Evolutionary conservation across 1,140 invertebrate species (phyloP).

Genomic region (Heliothis subflexa): DNA sequence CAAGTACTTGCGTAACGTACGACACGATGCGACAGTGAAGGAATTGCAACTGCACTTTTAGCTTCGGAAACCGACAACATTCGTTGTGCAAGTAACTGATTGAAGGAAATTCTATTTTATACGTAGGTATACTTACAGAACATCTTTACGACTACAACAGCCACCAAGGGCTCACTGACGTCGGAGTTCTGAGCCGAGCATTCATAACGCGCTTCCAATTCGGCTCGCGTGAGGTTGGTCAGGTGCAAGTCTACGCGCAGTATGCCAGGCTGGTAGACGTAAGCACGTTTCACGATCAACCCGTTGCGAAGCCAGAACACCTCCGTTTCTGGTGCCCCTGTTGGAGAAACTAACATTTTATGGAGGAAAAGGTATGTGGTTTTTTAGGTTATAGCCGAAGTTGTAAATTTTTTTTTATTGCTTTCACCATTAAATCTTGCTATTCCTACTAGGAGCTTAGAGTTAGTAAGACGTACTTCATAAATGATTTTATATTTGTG

Average conservation of each 20-base stretch:
- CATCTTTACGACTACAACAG: slow-evolving; percentile 75
- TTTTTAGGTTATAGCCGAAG: too few relatives aligned
- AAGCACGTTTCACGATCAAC: slow-evolving; percentile 60
- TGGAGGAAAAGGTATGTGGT: too few relatives aligned
- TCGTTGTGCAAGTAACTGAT: too few relatives aligned
- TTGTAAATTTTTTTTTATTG: too few relatives aligned
- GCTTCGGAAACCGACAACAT: too few relatives aligned
- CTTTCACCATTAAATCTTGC: not conserved
- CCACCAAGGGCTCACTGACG: slow-evolving; percentile 69
- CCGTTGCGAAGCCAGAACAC: slow-evolving; percentile 77
- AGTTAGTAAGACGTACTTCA: too few relatives aligned
- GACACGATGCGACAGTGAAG: too few relatives aligned
- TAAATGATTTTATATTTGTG: not conserved
- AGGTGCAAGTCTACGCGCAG: slow-evolving; percentile 64
- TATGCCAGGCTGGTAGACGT: slow-evolving; percentile 57
- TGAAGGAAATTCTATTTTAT: too few relatives aligned
- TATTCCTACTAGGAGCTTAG: too few relatives aligned
- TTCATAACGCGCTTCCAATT: slow-evolving; percentile 76
- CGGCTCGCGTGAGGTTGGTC: slow-evolving; percentile 63
- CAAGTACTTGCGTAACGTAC: too few relatives aligned
- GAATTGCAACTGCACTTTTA: too few relatives aligned
- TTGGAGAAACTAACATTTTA: not conserved
- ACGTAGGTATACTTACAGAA: slow-evolving; percentile 80
- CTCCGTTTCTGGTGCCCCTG: slow-evolving; percentile 69
- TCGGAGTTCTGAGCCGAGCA: slow-evolving; percentile 79